Base-by-base conservation (phyloP, 2,113 vertebrate genomes). In the Ophiodon elongatus region DNA sequence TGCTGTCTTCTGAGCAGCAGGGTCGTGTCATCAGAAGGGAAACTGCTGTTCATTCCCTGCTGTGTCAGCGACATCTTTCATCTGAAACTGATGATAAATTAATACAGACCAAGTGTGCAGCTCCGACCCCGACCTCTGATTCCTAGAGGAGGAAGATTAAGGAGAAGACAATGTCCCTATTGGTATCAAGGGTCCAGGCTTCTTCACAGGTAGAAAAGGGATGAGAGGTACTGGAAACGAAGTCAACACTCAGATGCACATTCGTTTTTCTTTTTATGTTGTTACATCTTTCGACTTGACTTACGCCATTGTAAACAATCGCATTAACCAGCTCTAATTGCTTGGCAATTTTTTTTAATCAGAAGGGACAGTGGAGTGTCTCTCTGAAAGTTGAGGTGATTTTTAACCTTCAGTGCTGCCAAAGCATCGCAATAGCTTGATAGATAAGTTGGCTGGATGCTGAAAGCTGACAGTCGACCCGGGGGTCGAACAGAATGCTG, bases 51-150 rank as follows among this genome's bases (percentile, higher is more conserved):
- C 41, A 66, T 11, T n/a, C 73, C 67, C 79, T 35, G 67, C 45
- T 80, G 62, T 79, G 78, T 72, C 8, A 6, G 64, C 72, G 74
- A n/a, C 65, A 62, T 27, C 52, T 73, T 39, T 66, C 43, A 39
- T 4, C 57, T 43, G 35, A 59, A 78, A 80, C 74, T 19, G 23
- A 79, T 72, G 21, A 56, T 56, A 39, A 29, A 83, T 76, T 21
- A 72, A 35, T 62, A 71, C 35, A 83, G 37, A 76, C 27, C 39
- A 59, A 43, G 21, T 35, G 69, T 47, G 52, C 23, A 11, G 73
- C 43, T 80, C 25, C 33, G 54, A 78, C 39, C 33, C 43, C 0
- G 14, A 17, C 60, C n/a, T 86, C 43, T 59, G 25, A 69, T 65
- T 47, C 23, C 57, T 37, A 10, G 14, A 70, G 41, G 15, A 82